phyloP scores from a whole-genome alignment of 1,140 invertebrate genomes.

The Tetragonula clypearis region DNA sequence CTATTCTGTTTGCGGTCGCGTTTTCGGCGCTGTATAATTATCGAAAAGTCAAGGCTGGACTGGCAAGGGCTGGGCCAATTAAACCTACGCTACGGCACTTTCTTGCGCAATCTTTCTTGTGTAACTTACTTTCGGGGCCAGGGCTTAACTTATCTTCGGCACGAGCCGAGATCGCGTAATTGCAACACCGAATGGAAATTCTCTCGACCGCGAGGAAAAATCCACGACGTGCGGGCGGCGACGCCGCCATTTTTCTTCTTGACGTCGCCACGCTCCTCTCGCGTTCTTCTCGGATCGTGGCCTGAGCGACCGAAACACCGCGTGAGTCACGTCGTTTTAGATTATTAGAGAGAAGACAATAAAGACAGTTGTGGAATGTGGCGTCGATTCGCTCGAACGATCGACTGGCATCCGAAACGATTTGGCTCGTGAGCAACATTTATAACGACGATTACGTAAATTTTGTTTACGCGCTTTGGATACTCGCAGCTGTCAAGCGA shows the following conservation, averaged over 20 bases:
- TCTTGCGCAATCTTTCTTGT: conserved; percentile 9
- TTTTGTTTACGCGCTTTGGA: neutral
- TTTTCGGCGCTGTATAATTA: conserved; percentile 35
- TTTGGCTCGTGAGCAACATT: conserved; percentile 16
- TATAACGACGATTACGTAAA: conserved; percentile 37
- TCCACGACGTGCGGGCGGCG: neutral
- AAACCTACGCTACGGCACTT: neutral
- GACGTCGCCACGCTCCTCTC: neutral
- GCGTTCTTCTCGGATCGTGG: too few relatives aligned
- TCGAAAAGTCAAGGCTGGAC: conserved; percentile 40
- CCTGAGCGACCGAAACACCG: too few relatives aligned
- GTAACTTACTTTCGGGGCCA: conserved; percentile 23
- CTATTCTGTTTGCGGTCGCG: too few relatives aligned
- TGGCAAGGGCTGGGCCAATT: conserved; percentile 14
- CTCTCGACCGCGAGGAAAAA: neutral
- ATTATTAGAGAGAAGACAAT: neutral
- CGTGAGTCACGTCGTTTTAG: neutral
- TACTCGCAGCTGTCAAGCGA: neutral
- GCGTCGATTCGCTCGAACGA: neutral
- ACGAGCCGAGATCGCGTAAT: neutral
- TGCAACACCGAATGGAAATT: neutral
- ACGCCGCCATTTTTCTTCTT: neutral
- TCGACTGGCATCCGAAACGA: conserved; percentile 11
- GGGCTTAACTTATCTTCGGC: neutral
- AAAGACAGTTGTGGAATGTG: neutral